Percentiles rank a stretch among this genome's conserved stretches.
phyloP scores from a whole-genome alignment of 2,797 vertebrate genomes.

The Semaprochilodus insignis region DNA sequence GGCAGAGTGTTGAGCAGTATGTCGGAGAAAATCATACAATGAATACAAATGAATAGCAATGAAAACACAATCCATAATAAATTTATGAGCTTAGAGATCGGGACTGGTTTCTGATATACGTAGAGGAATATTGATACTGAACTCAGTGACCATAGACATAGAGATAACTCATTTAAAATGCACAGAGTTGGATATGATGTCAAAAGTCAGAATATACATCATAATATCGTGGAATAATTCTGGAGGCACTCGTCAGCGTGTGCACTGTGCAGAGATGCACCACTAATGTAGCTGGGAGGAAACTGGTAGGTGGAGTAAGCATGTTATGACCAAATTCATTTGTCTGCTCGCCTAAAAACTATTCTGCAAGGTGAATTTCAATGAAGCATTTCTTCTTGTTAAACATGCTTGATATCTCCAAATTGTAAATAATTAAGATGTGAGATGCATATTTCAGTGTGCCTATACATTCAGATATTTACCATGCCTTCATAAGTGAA shows the following conservation, averaged over 20 bases:
- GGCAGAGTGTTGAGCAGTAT: conserved; percentile 33
- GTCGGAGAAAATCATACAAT: conserved; percentile 37
- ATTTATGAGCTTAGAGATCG: conserved; percentile 25
- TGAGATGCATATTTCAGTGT: neutral
- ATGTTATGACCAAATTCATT: neutral
- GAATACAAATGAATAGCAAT: conserved; percentile 43
- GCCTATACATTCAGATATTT: neutral
- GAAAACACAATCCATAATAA: conserved; percentile 27
- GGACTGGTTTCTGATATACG: conserved; percentile 5
- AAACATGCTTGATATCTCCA: neutral
- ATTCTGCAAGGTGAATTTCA: neutral
- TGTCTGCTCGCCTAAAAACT: neutral
- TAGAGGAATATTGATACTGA: conserved; percentile 20
- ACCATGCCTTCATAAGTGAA: neutral
- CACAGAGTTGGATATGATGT: neutral
- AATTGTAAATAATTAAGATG: neutral
- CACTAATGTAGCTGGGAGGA: neutral
- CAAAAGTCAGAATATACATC: conserved; percentile 14
- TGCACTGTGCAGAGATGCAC: neutral
- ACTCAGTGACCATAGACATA: conserved; percentile 14
- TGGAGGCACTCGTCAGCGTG: neutral
- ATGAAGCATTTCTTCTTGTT: neutral
- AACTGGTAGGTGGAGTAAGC: neutral
- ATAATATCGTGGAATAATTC: conserved; percentile 15
- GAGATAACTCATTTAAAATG: conserved; percentile 12